Conservation (phyloP, 2,797 vertebrate species). For the Notoglanidium macrostoma region DNA sequence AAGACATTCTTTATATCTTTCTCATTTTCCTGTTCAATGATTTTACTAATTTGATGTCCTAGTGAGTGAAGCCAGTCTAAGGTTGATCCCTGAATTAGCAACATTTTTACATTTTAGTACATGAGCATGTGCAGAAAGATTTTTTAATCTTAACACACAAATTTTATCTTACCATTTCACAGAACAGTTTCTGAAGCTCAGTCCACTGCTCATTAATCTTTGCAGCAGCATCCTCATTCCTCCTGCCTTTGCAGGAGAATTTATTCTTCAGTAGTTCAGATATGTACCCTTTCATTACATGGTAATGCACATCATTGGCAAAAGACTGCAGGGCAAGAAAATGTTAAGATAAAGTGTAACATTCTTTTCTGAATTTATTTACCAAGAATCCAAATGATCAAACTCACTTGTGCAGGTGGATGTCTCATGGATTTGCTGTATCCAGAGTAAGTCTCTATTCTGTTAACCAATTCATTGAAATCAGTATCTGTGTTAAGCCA, state of each 20-base stretch:
- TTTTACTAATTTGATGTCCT: slow-evolving; percentile 43
- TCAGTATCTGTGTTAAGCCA: slow-evolving; percentile 48
- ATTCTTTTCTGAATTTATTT: background rate
- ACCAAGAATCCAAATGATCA: background rate
- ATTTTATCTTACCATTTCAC: slow-evolving; percentile 67
- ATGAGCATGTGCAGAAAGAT: background rate
- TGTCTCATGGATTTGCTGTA: slow-evolving; percentile 43
- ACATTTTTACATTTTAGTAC: background rate
- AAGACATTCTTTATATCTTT: slow-evolving; percentile 49
- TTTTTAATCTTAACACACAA: background rate
- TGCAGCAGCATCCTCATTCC: slow-evolving; percentile 60
- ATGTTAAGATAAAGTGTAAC: background rate
- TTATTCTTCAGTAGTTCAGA: slow-evolving; percentile 65
- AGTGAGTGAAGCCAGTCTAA: slow-evolving; percentile 50
- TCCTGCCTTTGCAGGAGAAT: slow-evolving; percentile 58
- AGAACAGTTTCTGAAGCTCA: slow-evolving; percentile 61
- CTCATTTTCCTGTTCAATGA: slow-evolving; percentile 44
- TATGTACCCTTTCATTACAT: slow-evolving; percentile 72
- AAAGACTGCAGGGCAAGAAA: slow-evolving; percentile 62
- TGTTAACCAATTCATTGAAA: slow-evolving; percentile 52
- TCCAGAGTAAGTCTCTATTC: slow-evolving; percentile 30
- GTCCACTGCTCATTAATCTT: slow-evolving; percentile 71
- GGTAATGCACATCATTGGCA: slow-evolving; percentile 69
- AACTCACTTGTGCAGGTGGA: slow-evolving; percentile 48
- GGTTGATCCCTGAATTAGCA: slow-evolving; percentile 42